A percentile compares a stretch with the other conserved stretches of the same genome.
These are phyloP conservation scores for Chelidonichthys spinosus DNA, from an alignment of 2,797 vertebrate species.

Conservation along the genomic window DNA sequence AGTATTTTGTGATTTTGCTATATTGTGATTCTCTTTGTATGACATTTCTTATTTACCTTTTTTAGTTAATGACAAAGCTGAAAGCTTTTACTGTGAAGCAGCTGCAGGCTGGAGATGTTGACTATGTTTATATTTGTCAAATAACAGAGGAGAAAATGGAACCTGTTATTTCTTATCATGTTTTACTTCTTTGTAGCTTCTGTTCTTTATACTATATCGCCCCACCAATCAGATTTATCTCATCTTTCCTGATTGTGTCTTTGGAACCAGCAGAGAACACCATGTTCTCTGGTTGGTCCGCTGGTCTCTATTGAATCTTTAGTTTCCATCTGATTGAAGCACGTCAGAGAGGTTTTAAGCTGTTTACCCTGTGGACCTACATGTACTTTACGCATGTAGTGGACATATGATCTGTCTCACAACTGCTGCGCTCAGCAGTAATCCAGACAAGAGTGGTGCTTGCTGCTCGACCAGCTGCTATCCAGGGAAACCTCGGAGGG, in stretches of 20 bases:
- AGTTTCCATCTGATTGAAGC: slow-evolving; percentile 53
- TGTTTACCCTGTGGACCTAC: slow-evolving; percentile 37
- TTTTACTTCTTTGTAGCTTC: neutral
- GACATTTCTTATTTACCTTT: no score
- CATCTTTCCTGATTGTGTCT: neutral
- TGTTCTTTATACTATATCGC: neutral
- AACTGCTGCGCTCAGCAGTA: slow-evolving; percentile 21
- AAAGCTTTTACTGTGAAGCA: neutral
- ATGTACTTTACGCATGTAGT: neutral
- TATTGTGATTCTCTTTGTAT: neutral
- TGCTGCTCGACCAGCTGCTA: slow-evolving; percentile 3
- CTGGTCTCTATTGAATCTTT: slow-evolving; percentile 43
- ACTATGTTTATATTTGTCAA: neutral
- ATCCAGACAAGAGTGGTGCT: slow-evolving; percentile 29
- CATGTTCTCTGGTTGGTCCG: slow-evolving; percentile 26
- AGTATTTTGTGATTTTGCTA: neutral
- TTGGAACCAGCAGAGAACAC: slow-evolving; percentile 27
- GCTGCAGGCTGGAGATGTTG: no score
- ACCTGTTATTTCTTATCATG: neutral
- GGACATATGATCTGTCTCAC: slow-evolving; percentile 35
- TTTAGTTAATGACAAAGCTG: neutral
- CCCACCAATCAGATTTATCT: slow-evolving; percentile 23
- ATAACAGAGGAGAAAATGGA: neutral
- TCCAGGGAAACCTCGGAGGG: slow-evolving; percentile 14
- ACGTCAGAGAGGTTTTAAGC: slow-evolving; percentile 48